Percentiles rank a stretch among this genome's conserved stretches.
phyloP scores from a whole-genome alignment of 2,888 invertebrate genomes.

The Amphipyra tragopoginis region DNA sequence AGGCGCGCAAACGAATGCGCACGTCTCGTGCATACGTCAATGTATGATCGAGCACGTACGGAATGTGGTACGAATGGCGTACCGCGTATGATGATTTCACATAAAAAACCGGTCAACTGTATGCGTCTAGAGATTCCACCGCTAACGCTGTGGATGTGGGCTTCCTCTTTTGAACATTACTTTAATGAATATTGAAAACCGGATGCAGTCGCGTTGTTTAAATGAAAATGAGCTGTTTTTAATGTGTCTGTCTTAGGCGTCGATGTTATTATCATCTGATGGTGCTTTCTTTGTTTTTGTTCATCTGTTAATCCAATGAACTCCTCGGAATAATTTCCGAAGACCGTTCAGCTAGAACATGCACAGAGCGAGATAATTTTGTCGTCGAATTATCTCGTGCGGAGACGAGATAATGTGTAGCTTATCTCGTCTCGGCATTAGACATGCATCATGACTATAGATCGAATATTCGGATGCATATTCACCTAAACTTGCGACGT shows the following conservation, averaged over 20 bases:
- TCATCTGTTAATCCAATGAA: too few species aligned
- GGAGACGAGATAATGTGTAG: too few species aligned
- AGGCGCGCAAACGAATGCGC: conserved; percentile 52
- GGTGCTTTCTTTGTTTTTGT: too few species aligned
- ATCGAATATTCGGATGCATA: too few species aligned
- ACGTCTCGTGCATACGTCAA: conserved; percentile 52
- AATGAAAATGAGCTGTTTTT: conserved; percentile 29
- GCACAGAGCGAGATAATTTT: too few species aligned
- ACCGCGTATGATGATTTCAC: conserved; percentile 38
- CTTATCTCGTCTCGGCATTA: too few species aligned
- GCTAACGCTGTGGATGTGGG: conserved; percentile 28
- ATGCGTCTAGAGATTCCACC: conserved; percentile 35
- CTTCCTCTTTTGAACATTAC: conserved; percentile 50
- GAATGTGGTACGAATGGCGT: conserved; percentile 44
- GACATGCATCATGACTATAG: too few species aligned
- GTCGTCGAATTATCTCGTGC: too few species aligned
- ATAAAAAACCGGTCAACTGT: conserved; percentile 57
- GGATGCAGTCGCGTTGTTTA: conserved; percentile 39
- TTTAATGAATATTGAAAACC: conserved; percentile 53
- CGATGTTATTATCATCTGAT: neutral
- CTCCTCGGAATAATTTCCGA: too few species aligned
- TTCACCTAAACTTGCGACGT: too few species aligned
- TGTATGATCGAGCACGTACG: conserved; percentile 67
- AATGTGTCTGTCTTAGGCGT: conserved; percentile 5
- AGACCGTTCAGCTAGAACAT: too few species aligned